These are phyloP conservation scores for Enteromius afrohamiltoni DNA, from an alignment of 2,797 vertebrate species.

Conservation along the genomic window DNA sequence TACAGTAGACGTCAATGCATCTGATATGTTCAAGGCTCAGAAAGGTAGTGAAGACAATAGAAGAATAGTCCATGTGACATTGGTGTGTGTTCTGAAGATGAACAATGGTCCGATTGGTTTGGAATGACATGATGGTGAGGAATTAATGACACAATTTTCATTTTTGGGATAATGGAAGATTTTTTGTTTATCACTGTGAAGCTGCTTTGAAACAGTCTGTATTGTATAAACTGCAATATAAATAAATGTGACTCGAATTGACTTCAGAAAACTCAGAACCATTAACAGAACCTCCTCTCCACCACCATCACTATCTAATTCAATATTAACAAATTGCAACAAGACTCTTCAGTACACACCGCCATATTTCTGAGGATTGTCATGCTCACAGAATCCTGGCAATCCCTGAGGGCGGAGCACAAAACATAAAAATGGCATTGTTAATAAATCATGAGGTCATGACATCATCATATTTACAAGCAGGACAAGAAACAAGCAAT, in stretches of 20 bases:
- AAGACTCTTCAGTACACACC: conserved; percentile 72
- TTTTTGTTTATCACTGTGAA: not conserved
- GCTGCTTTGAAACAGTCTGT: not conserved
- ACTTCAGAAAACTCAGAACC: not conserved
- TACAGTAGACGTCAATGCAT: no score
- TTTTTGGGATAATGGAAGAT: not conserved
- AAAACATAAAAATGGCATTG: conserved; percentile 37
- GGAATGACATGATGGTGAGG: not conserved
- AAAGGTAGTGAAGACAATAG: no score
- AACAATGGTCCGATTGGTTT: not conserved
- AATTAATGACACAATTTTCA: not conserved
- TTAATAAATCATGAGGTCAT: conserved; percentile 55
- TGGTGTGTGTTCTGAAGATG: not conserved
- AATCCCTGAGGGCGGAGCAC: conserved; percentile 78
- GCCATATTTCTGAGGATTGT: conserved; percentile 88
- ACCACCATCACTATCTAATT: not conserved
- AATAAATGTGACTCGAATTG: not conserved
- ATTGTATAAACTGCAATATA: not conserved
- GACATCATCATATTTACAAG: conserved; percentile 50
- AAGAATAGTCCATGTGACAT: not conserved
- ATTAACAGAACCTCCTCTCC: not conserved
- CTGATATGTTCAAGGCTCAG: no score
- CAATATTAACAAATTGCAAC: conserved; percentile 42
- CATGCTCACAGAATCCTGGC: conserved; percentile 86
- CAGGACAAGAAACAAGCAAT: conserved; percentile 5